Evolutionary conservation across 2,888 invertebrate genomes (phyloP).

Genomic region (Nomada fucata): DNA sequence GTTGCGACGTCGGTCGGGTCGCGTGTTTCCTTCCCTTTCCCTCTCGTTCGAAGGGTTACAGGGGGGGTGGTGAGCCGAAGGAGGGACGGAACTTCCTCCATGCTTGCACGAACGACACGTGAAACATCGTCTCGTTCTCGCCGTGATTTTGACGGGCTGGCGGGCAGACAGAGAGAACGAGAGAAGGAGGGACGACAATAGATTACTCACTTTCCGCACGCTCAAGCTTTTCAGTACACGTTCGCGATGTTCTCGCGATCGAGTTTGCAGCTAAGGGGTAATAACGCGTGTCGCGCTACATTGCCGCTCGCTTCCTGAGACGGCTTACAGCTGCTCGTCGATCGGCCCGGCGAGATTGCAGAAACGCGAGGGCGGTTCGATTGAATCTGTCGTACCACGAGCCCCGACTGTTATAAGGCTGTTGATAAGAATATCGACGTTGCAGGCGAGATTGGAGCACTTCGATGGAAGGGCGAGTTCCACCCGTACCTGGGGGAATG

Average conservation of each 20-base stretch:
- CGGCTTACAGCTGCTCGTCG: slow-evolving; percentile 17
- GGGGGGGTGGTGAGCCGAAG: neutral
- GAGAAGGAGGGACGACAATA: neutral
- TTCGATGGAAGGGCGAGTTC: neutral
- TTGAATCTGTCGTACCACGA: slow-evolving; percentile 32
- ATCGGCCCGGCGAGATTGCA: slow-evolving; percentile 32
- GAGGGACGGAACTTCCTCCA: slow-evolving; percentile 27
- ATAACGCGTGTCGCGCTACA: slow-evolving; percentile 52
- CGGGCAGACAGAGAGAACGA: neutral
- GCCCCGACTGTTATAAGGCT: neutral
- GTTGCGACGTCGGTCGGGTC: slow-evolving; percentile 35
- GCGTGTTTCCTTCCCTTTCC: slow-evolving; percentile 59
- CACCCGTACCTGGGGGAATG: neutral
- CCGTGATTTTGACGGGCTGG: slow-evolving; percentile 9
- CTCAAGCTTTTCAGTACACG: slow-evolving; percentile 22
- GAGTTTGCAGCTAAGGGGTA: slow-evolving; percentile 34
- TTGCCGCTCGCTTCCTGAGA: slow-evolving; percentile 18
- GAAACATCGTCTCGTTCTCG: slow-evolving; percentile 19
- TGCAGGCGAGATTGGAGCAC: neutral
- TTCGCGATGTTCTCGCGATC: slow-evolving; percentile 39
- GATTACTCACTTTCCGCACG: slow-evolving; percentile 41
- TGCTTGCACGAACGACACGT: slow-evolving; percentile 31
- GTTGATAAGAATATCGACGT: slow-evolving; percentile 24
- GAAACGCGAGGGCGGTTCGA: slow-evolving; percentile 34
- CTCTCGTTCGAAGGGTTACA: neutral